Conservation (phyloP, 2,797 vertebrate genomes). For the Enteromius argenteus region DNA sequence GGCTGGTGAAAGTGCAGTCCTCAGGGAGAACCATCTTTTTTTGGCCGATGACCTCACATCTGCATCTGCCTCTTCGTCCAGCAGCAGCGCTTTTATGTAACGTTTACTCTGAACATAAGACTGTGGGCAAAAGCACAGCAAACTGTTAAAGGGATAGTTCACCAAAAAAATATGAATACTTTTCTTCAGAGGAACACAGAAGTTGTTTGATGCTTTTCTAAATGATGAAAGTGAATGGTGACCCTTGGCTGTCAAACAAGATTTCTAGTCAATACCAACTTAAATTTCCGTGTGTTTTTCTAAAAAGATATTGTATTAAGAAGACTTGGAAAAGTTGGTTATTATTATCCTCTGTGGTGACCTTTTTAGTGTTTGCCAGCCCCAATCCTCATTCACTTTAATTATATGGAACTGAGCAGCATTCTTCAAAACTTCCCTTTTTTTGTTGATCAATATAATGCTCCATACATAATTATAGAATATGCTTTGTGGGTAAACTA, state of each 20-base stretch:
- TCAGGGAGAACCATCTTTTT: slow-evolving; percentile 38
- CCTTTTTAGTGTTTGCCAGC: background rate
- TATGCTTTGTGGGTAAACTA: background rate
- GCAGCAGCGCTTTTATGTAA: background rate
- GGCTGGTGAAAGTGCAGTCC: slow-evolving; percentile 60
- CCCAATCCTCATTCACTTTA: background rate
- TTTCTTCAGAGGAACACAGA: background rate
- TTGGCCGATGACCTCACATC: slow-evolving; percentile 36
- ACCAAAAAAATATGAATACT: background rate
- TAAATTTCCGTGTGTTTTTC: background rate
- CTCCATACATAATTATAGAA: background rate
- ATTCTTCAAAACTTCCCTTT: background rate
- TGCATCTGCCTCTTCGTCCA: slow-evolving; percentile 62
- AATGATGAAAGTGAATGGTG: background rate
- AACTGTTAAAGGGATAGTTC: slow-evolving; percentile 16
- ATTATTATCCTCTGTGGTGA: background rate
- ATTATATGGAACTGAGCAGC: background rate
- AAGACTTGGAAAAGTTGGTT: background rate
- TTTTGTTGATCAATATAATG: background rate
- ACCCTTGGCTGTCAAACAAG: background rate
- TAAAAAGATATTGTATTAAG: background rate
- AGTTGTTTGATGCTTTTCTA: background rate
- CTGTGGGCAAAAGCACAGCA: background rate
- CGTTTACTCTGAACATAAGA: background rate
- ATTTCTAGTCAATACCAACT: background rate